These are phyloP conservation scores for Atta cephalotes DNA, from an alignment of 1,140 invertebrate genomes.

Conservation along the genomic window DNA sequence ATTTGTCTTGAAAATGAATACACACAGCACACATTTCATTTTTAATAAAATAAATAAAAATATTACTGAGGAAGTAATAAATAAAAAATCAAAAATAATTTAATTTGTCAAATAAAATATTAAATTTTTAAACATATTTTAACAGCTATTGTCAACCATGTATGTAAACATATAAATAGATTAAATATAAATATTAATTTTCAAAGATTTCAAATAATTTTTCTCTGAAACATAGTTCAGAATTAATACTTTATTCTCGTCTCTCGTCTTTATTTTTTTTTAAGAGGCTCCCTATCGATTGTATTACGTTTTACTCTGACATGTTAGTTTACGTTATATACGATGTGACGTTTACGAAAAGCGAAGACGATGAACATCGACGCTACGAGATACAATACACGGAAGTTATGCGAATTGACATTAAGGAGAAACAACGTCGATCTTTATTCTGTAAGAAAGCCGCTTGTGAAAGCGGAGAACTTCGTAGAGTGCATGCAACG, in stretches of 20 bases:
- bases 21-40: neutral
- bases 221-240: neutral
- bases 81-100: neutral
- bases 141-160: neutral
- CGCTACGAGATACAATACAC: slow-evolving; percentile 26
- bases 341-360: slow-evolving; percentile 46
- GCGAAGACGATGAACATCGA: slow-evolving; percentile 38
- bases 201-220: neutral
- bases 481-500: slow-evolving; percentile 33
- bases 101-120: neutral
- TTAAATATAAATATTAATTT: neutral
- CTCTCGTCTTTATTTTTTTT: neutral
- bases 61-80: neutral
- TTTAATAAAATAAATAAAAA: slow-evolving; percentile 4
- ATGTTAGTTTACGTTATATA: slow-evolving; percentile 1
- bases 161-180: neutral
- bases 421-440: slow-evolving; percentile 69
- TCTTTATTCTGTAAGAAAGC: slow-evolving; percentile 33
- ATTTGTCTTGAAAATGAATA: neutral
- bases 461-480: slow-evolving; percentile 23
- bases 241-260: neutral
- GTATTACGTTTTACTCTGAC: neutral
- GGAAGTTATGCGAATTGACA: slow-evolving; percentile 60
- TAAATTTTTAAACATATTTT: neutral
- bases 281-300: neutral